A percentile compares a stretch with the other conserved stretches of the same genome.
Evolutionary conservation across 37 sponge, comb jelly and placozoan species (phyloP).

Genomic region (Aplysina aerophoba): DNA sequence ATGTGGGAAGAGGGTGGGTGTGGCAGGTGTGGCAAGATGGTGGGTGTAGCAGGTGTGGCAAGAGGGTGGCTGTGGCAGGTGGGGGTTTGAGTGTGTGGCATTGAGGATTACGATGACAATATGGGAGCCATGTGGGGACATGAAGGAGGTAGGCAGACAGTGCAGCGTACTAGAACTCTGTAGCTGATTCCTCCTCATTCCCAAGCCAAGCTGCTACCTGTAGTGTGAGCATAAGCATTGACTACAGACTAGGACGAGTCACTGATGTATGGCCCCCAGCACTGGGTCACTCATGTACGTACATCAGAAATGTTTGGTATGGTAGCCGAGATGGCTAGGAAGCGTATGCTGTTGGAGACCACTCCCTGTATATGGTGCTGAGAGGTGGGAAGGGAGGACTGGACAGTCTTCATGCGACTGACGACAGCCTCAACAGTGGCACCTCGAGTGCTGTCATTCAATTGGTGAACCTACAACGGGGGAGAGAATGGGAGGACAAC

Average conservation of each 20-base stretch:
- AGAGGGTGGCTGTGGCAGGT: too few species aligned
- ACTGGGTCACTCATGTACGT: background rate
- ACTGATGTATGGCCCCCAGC: background rate
- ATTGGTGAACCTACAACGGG: slow-evolving; percentile 77
- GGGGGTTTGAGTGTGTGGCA: too few species aligned
- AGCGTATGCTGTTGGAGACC: slow-evolving; percentile 56
- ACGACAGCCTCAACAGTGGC: slow-evolving; percentile 99
- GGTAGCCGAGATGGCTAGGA: slow-evolving; percentile 98
- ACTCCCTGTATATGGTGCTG: background rate
- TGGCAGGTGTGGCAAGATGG: too few species aligned
- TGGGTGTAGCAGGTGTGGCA: too few species aligned
- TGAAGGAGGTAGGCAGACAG: background rate
- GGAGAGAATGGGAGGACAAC: too few species aligned
- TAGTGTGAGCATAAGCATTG: background rate
- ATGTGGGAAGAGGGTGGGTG: too few species aligned
- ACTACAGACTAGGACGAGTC: background rate
- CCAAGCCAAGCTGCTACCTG: slow-evolving; percentile 91
- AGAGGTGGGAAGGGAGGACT: slow-evolving; percentile 53
- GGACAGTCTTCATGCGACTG: slow-evolving; percentile 97
- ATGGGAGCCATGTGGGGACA: too few species aligned
- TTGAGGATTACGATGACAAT: too few species aligned
- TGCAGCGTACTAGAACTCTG: slow-evolving; percentile 42
- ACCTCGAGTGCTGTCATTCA: slow-evolving; percentile 91
- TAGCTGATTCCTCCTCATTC: slow-evolving; percentile 66
- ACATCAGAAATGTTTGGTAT: slow-evolving; percentile 95